phyloP scores from a whole-genome alignment of 2,888 invertebrate genomes.

The Gnatocerus cornutus region DNA sequence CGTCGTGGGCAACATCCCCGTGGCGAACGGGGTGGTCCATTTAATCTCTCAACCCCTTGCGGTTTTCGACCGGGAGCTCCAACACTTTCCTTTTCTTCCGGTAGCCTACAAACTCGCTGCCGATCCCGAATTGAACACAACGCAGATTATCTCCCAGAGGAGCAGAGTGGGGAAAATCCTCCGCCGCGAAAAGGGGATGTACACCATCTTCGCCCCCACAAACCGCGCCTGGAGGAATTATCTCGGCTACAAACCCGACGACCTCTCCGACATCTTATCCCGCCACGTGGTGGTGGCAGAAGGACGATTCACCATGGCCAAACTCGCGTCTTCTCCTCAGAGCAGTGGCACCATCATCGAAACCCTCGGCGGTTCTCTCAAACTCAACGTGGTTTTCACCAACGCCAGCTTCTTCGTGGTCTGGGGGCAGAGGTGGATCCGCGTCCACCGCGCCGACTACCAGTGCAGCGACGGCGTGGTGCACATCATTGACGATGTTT shows the following conservation, averaged over 20 bases:
- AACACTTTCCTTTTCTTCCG: conserved; percentile 89
- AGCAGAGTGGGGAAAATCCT: conserved; percentile 84
- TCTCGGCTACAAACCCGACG: conserved; percentile 69
- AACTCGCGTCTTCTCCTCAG: conserved; percentile 70
- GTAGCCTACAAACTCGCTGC: conserved; percentile 86
- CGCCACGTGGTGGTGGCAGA: conserved; percentile 86
- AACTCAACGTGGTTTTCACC: conserved; percentile 55
- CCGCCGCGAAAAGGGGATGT: conserved; percentile 77
- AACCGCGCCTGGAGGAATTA: conserved; percentile 86
- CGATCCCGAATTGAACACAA: conserved; percentile 88
- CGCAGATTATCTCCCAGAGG: conserved; percentile 82
- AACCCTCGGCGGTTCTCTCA: conserved; percentile 57
- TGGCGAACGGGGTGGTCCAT: conserved; percentile 93
- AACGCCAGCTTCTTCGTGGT: conserved; percentile 59
- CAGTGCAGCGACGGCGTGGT: conserved; percentile 96
- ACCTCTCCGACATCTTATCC: conserved; percentile 84
- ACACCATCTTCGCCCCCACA: conserved; percentile 92
- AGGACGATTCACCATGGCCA: conserved; percentile 83
- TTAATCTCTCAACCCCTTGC: conserved; percentile 91
- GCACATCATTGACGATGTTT: conserved; percentile 86
- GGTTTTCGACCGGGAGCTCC: conserved; percentile 87
- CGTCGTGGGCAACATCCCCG: conserved; percentile 89
- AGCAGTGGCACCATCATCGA: conserved; percentile 54
- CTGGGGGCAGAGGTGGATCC: conserved; percentile 79
- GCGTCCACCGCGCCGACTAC: conserved; percentile 90